Evolutionary conservation across 2,797 vertebrate species (phyloP).

Genomic region (Lagocephalus sceleratus): DNA sequence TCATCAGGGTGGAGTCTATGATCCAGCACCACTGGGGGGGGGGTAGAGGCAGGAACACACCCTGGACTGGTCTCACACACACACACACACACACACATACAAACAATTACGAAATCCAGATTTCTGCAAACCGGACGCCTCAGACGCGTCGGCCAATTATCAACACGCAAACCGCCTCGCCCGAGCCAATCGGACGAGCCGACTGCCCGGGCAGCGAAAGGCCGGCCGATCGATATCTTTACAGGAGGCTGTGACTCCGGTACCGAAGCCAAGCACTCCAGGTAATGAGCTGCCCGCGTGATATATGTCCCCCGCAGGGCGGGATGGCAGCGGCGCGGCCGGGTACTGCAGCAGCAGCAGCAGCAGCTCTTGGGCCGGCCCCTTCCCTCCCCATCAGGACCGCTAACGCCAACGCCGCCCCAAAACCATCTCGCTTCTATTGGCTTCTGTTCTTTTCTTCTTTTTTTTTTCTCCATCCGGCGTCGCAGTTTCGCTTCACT

Average conservation of each 20-base stretch:
- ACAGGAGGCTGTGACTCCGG: slow-evolving; percentile 52
- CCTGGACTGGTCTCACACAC: too few species aligned
- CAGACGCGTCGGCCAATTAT: slow-evolving; percentile 7
- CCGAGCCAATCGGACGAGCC: slow-evolving; percentile 25
- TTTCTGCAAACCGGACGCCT: background rate
- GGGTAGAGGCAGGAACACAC: too few species aligned
- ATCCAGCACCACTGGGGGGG: slow-evolving; percentile 37
- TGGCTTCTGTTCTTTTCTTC: too few species aligned
- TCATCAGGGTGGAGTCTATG: too few species aligned
- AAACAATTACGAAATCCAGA: background rate
- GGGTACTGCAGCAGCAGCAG: slow-evolving; percentile 75
- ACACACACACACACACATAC: background rate
- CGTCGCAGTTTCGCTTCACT: too few species aligned
- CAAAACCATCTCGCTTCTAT: too few species aligned
- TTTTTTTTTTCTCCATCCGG: too few species aligned
- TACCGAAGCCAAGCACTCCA: slow-evolving; percentile 75
- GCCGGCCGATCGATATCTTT: slow-evolving; percentile 63
- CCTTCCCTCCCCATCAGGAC: slow-evolving; percentile 68
- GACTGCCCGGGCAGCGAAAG: slow-evolving; percentile 31
- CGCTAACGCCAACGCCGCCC: too few species aligned
- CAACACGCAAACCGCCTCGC: slow-evolving; percentile 14
- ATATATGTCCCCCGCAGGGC: slow-evolving; percentile 70
- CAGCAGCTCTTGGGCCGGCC: slow-evolving; percentile 75
- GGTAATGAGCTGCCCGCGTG: slow-evolving; percentile 82
- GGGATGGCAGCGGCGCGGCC: slow-evolving; percentile 60